Evolutionary conservation across 2,888 invertebrate species (phyloP).

Genomic region (Cataglyphis cursor): DNA sequence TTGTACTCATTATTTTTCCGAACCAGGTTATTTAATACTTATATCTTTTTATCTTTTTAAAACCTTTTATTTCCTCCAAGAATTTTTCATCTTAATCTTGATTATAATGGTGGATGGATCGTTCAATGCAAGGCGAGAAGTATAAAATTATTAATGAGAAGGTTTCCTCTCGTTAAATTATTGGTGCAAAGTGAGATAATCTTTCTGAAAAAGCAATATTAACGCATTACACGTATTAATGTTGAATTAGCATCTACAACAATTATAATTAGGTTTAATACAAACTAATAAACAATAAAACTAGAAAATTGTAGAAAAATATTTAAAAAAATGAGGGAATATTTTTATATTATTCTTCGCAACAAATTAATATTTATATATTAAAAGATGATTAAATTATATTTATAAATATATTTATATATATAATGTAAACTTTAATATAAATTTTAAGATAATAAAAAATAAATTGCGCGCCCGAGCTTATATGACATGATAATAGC

Average conservation of each 20-base stretch:
- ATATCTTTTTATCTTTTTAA: background rate
- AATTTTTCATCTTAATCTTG: background rate
- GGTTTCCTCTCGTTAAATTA: background rate
- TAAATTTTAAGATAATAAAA: background rate
- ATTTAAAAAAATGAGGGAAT: background rate
- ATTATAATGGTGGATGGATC: background rate
- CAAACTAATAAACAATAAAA: background rate
- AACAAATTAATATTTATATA: background rate
- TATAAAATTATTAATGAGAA: background rate
- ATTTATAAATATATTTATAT: background rate
- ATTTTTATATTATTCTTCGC: background rate
- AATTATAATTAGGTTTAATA: background rate
- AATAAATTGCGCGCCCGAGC: background rate
- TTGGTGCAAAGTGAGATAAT: background rate
- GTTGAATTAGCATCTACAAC: background rate
- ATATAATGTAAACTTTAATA: background rate
- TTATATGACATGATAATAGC: constrained; percentile 1
- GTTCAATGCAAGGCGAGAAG: background rate
- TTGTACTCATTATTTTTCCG: background rate
- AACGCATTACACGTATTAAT: background rate
- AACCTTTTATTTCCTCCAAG: background rate
- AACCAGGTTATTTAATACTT: no score
- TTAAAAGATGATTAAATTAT: background rate
- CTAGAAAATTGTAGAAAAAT: background rate
- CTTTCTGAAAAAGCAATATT: background rate